Evolutionary conservation across 2,797 vertebrate genomes (phyloP), one percentile per base, ranked within the genome.

Genomic region (Threskiornis aethiopicus): DNA sequence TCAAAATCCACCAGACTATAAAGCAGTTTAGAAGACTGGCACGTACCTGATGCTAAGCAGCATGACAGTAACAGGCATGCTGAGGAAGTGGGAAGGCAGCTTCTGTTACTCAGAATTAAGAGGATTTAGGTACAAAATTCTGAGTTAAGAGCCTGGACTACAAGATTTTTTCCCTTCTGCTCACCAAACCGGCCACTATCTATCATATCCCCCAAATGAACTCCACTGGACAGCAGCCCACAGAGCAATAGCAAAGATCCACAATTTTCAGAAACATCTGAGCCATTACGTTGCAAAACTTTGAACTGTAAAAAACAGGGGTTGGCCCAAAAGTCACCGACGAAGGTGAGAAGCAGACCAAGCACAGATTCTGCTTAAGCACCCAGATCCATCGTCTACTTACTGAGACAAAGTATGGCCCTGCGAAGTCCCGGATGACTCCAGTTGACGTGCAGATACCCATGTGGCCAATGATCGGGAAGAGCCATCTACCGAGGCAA

Each of bases 381-480:
- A 28, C 26, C 47, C 1, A 2, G n/a, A 41, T 5, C 37, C 67
- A 13, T 22, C 29, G 0, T 2, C 10, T 70, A 98, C 99, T 99
- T 91, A 99, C 99, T 13, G 99, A 99, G 71, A 99, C 99, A 54
- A 99, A 99, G 92, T 99, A 99, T 1, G 99, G 99, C 75, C 99
- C 99, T 3, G 99, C 99, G 7, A 99, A 99, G 95, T 99, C 99
- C 58, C 99, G 97, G 73, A 99, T 99, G 96, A 99, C 96, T 80
- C 99, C 99, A 1, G 98, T 92, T 13, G 99, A 99, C 1, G 99
- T 99, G 97, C 99, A 99, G 91, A 99, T 99, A 3, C 99, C 99
- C 99, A 99, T 99, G 98, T 99, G 99, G 82, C 99, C 99, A 3
- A 99, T 99, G 96, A 99, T 99, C 1, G 99, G 99, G 78, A 99